These are phyloP conservation scores for Vicugna pacos DNA, from an alignment of 2,113 vertebrate genomes.

Conservation along the genomic window DNA sequence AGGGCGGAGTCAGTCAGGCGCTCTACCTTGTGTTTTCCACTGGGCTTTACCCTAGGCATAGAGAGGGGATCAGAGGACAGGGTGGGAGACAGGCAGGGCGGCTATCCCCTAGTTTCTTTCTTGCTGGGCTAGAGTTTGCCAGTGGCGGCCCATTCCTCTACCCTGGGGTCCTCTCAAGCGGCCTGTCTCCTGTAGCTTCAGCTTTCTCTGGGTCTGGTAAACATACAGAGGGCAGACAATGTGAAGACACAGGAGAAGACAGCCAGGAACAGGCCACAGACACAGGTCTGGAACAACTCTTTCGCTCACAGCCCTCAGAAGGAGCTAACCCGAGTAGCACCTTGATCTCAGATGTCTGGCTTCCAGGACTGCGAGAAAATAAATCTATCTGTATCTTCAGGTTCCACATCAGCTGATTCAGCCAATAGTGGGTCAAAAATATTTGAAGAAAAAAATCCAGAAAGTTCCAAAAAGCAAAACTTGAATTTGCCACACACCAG, in stretches of 20 bases:
- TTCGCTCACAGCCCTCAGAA: background rate
- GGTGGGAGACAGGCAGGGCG: background rate
- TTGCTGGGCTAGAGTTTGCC: too few relatives aligned
- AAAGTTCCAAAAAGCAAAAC: background rate
- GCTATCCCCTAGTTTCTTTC: background rate
- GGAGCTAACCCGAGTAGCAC: background rate
- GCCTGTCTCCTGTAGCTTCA: background rate
- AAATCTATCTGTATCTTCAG: background rate
- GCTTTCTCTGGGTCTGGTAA: background rate
- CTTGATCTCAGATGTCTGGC: background rate
- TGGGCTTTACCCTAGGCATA: background rate
- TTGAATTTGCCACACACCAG: background rate
- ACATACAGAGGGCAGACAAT: background rate
- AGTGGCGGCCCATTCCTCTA: accelerated
- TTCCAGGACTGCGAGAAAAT: background rate
- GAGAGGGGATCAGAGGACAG: background rate
- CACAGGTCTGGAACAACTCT: too few relatives aligned
- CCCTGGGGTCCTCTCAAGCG: too few relatives aligned
- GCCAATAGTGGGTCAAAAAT: background rate
- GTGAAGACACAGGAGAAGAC: background rate
- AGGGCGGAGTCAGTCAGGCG: background rate
- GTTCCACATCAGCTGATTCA: background rate
- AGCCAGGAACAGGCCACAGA: background rate
- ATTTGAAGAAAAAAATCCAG: background rate
- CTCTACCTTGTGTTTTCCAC: accelerated